A percentile compares a stretch with the other conserved stretches of the same genome.
Evolutionary conservation across 2,113 vertebrate genomes (phyloP).

Genomic region (Asarcornis scutulata): DNA sequence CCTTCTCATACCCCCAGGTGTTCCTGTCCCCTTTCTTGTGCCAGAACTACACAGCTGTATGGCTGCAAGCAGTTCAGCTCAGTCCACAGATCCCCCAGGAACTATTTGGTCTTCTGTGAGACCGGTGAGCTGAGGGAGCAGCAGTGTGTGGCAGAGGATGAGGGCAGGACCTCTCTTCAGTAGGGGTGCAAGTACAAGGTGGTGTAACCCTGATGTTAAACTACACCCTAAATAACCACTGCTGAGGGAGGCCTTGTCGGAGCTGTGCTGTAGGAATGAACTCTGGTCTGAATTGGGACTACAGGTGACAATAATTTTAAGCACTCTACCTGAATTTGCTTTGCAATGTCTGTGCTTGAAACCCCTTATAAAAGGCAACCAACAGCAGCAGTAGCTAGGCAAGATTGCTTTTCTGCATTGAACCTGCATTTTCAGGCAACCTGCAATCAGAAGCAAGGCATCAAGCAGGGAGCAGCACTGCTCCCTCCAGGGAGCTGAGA

Average conservation of each 20-base stretch:
- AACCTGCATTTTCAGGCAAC: not conserved
- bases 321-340: not conserved
- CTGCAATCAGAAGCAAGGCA: not conserved
- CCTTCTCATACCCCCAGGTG: not conserved
- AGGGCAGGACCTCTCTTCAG: not conserved
- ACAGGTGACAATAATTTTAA: not conserved
- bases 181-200: not conserved
- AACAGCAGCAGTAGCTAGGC: not conserved
- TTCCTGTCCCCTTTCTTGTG: not conserved
- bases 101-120: not conserved
- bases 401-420: not conserved
- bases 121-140: not conserved
- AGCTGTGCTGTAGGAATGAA: not conserved
- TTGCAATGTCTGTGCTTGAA: not conserved
- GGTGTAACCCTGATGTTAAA: not conserved
- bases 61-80: not conserved
- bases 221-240: not conserved
- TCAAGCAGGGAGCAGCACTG: not conserved
- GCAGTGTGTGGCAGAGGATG: not conserved
- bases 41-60: not conserved
- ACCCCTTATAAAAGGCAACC: not conserved
- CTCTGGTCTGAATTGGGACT: not conserved
- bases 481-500: accelerated
- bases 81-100: not conserved
- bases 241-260: not conserved